Evolutionary conservation across 2,888 invertebrate species (phyloP), one percentile per base, ranked within the genome.

Genomic region (Pyrgus malvae): DNA sequence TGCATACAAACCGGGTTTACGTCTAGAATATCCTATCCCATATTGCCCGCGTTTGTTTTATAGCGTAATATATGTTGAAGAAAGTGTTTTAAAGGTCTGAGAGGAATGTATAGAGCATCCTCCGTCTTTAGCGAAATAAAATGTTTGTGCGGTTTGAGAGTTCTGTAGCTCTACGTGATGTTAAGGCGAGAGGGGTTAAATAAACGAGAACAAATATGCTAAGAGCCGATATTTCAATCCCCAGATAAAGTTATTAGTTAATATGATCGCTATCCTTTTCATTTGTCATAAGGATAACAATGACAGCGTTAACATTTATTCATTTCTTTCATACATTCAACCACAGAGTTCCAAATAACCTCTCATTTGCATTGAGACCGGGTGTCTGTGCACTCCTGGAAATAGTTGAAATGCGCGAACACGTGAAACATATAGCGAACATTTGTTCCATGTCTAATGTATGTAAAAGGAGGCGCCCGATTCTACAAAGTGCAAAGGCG

Each of bases 31-130:
- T 44, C 42, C 29, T 33, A 35, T 8, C 44, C 14, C 29, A 60
- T 57, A 61, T 58, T 56, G 55, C 48, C 7, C 27, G 37, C 60
- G 44, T 62, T 60, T 60, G 58, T 59, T 57, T 57, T 44, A 45
- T 44, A 55, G 25, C 9, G 35, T 35, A 35, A 35, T 35, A 16
- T 35, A 35, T 16, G 35, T 35, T 16, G 14, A 8, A 16, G 8
- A 9, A 35, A 9, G 11, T 16, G 35, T 31, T 31, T 8, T 35
- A 9, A 16, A 35, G 6, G 16, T 8, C 3, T 35, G 2, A 16
- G 14, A 6, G 6, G 45, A 21, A 21, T 21, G 21, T 6, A 3
- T 21, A 21, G n/a, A n/a, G n/a, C n/a, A n/a, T n/a, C n/a, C n/a
- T n/a, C n/a, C n/a, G n/a, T n/a, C n/a, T n/a, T n/a, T n/a, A n/a